Conservation (phyloP, 1,140 invertebrate genomes). For the Pachypeltis micranthus region DNA sequence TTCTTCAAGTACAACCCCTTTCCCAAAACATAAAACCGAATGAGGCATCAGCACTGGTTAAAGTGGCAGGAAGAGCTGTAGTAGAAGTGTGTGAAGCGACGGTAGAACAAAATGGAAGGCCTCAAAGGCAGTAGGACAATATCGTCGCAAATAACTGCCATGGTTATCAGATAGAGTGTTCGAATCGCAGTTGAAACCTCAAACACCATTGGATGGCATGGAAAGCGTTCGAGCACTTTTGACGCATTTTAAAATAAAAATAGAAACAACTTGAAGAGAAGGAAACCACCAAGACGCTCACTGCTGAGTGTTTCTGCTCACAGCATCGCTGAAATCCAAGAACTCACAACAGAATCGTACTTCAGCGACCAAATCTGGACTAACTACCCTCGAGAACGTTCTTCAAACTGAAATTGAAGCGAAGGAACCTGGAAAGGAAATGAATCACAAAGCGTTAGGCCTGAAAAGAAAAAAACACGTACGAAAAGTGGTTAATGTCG, state of each 20-base stretch:
- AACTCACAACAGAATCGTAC: conserved; percentile 26
- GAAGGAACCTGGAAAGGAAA: conserved; percentile 40
- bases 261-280: conserved; percentile 30
- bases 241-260: conserved; percentile 38
- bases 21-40: conserved; percentile 19
- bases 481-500: no score
- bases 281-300: conserved; percentile 28
- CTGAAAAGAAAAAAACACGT: conserved; percentile 35
- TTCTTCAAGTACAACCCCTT: conserved; percentile 31
- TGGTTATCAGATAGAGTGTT: conserved; percentile 43
- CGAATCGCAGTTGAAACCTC: conserved; percentile 30
- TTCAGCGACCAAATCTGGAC: conserved; percentile 27
- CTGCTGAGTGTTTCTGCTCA: conserved; percentile 32
- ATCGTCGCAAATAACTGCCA: conserved; percentile 26
- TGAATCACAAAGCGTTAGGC: conserved; percentile 31
- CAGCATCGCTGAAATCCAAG: conserved; percentile 30
- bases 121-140: conserved; percentile 26
- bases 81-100: conserved; percentile 27
- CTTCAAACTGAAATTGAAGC: conserved; percentile 37
- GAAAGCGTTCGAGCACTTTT: conserved; percentile 38
- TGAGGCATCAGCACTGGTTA: conserved; percentile 25
- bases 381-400: conserved; percentile 39
- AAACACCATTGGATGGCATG: conserved; percentile 36
- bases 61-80: conserved; percentile 30
- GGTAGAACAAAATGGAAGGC: conserved; percentile 26